A percentile compares a stretch with the other conserved stretches of the same genome.
These are phyloP conservation scores for Drosophila ezoana DNA, from an alignment of 2,888 invertebrate species.

Conservation along the genomic window DNA sequence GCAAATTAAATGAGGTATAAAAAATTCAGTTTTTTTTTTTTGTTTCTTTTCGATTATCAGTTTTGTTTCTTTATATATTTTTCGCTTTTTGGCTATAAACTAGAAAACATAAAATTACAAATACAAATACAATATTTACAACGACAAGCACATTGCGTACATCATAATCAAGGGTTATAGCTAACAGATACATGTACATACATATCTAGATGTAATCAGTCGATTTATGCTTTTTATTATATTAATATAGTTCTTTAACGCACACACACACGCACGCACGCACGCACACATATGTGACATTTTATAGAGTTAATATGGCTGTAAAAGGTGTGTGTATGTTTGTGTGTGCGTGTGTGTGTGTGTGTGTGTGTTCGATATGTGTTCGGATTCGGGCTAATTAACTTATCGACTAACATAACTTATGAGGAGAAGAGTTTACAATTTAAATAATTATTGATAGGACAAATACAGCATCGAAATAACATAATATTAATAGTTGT, in stretches of 20 bases:
- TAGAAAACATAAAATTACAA: constrained; percentile 73
- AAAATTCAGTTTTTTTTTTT: constrained; percentile 33
- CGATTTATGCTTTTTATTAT: constrained; percentile 59
- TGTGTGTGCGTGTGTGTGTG: constrained; percentile 23
- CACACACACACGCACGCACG: not conserved
- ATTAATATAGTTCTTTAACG: constrained; percentile 24
- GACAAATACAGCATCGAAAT: constrained; percentile 38
- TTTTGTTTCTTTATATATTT: constrained; percentile 53
- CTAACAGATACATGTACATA: constrained; percentile 56
- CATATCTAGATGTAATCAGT: constrained; percentile 74
- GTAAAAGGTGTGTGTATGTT: constrained; percentile 34
- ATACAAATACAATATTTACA: constrained; percentile 67
- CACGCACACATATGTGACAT: constrained; percentile 37
- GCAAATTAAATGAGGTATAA: constrained; percentile 52
- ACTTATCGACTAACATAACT: constrained; percentile 66
- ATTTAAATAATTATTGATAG: constrained; percentile 50
- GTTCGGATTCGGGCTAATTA: constrained; percentile 46
- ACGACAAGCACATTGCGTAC: constrained; percentile 46
- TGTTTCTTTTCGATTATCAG: constrained; percentile 51
- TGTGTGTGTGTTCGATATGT: constrained; percentile 23
- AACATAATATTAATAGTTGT: constrained; percentile 48
- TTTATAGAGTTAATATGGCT: constrained; percentile 76
- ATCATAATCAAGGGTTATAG: constrained; percentile 57
- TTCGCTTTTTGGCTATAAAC: constrained; percentile 68
- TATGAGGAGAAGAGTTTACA: constrained; percentile 71